Conservation (phyloP, 2,888 invertebrate genomes). For the Apodemia hepburni region DNA sequence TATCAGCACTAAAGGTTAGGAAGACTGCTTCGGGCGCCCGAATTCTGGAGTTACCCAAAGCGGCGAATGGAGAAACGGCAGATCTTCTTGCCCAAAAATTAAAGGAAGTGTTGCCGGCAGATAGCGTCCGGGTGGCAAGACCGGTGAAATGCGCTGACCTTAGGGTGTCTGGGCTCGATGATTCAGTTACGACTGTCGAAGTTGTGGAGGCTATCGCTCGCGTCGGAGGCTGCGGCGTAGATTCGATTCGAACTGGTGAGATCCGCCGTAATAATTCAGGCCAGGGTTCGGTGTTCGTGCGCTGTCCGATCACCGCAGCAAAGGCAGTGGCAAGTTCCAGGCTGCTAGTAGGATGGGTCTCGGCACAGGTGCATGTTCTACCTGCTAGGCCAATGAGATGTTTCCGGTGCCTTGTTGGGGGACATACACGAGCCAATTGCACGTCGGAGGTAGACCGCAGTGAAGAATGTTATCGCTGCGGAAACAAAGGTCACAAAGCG, state of each 20-base stretch:
- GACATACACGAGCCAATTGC: constrained; percentile 24
- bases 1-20: constrained; percentile 15
- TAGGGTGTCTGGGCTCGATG: constrained; percentile 24
- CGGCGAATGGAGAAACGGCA: constrained; percentile 18
- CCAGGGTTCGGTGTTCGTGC: background rate
- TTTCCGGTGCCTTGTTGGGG: constrained; percentile 28
- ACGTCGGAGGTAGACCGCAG: constrained; percentile 16
- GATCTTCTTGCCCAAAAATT: constrained; percentile 23
- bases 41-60: constrained; percentile 24
- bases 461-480: constrained; percentile 23
- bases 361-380: constrained; percentile 18
- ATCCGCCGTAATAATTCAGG: background rate
- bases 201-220: constrained; percentile 14
- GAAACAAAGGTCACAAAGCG: constrained; percentile 28
- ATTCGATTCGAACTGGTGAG: constrained; percentile 3
- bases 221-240: constrained; percentile 13
- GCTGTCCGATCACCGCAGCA: constrained; percentile 21
- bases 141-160: constrained; percentile 23
- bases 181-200: constrained; percentile 18
- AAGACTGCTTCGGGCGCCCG: constrained; percentile 25
- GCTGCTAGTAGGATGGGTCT: constrained; percentile 21
- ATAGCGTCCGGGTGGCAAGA: constrained; percentile 20
- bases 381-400: constrained; percentile 20
- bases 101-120: constrained; percentile 16
- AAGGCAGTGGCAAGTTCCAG: constrained; percentile 17